phyloP scores from a whole-genome alignment of 2,888 invertebrate genomes.

The Cerastoderma edule region DNA sequence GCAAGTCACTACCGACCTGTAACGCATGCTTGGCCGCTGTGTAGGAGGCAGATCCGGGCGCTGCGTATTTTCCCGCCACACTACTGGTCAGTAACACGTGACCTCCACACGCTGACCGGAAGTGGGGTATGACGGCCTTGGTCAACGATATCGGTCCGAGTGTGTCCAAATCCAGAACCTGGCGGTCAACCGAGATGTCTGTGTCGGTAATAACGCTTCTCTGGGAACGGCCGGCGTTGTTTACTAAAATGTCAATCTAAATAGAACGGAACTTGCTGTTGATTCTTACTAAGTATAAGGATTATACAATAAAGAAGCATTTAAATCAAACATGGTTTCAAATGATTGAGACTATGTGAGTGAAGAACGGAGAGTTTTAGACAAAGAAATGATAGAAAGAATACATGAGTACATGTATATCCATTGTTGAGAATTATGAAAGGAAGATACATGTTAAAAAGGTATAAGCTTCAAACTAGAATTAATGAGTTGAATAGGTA shows the following conservation, averaged over 20 bases:
- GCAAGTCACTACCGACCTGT: slow-evolving; percentile 60
- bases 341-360: too few species aligned
- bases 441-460: too few species aligned
- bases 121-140: slow-evolving; percentile 88
- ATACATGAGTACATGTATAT: too few species aligned
- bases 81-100: slow-evolving; percentile 91
- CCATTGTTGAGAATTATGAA: too few species aligned
- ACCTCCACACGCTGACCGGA: slow-evolving; percentile 85
- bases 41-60: slow-evolving; percentile 63
- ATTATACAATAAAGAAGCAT: too few species aligned
- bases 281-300: too few species aligned
- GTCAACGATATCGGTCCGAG: slow-evolving; percentile 89
- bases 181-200: slow-evolving; percentile 88
- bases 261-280: slow-evolving; percentile 12
- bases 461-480: too few species aligned
- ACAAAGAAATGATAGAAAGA: too few species aligned
- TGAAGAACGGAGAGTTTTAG: too few species aligned
- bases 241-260: slow-evolving; percentile 90
- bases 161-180: slow-evolving; percentile 91
- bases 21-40: slow-evolving; percentile 64
- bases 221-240: slow-evolving; percentile 93
- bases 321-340: too few species aligned
- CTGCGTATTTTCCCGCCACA: slow-evolving; percentile 88
- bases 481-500: too few species aligned
- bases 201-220: slow-evolving; percentile 90